Evolutionary conservation across 2,888 invertebrate species (phyloP), one percentile per base, ranked within the genome.

Genomic region (Sminthurinus aureus): DNA sequence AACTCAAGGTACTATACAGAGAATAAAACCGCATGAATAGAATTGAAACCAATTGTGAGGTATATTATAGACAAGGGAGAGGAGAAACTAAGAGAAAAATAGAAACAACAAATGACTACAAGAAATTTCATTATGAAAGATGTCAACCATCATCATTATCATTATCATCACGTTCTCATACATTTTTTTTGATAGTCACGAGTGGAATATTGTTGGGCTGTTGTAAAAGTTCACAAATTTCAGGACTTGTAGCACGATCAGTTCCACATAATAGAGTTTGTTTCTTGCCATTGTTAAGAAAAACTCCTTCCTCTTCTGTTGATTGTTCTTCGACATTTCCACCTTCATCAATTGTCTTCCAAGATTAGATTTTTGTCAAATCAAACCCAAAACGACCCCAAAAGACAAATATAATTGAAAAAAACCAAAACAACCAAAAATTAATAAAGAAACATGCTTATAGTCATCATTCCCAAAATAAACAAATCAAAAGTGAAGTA

Each of bases 141-240:
- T 38, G 6, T 38, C 38, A 38, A 38, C 38, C 38, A 38, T 38
- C 38, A 38, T 38, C 38, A 38, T 38, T 6, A 38, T 38, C 38
- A 38, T n/a, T n/a, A n/a, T n/a, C n/a, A 38, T 22, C 73, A 73
- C 24, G 26, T 73, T 73, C 24, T 22, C 73, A 73, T 73, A 73
- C 73, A 73, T 26, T 22, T 73, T 73, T 73, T 73, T 38, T 11
- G 26, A 24, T 38, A 73, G n/a, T 38, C 73, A 26, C 26, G 11
- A 73, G 73, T 26, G 73, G 73, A 73, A 73, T 73, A n/a, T 73
- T 73, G 26, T 26, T 73, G 50, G 73, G 73, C 26, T 73, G 73
- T 38, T 38, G 38, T 73, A 73, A 73, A 22, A 73, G 73, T 73
- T 73, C 73, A 73, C 50, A 38, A 38, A 18, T 26, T 26, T 73